Conservation (phyloP, 2,797 vertebrate species). For the Amazonetta brasiliensis region DNA sequence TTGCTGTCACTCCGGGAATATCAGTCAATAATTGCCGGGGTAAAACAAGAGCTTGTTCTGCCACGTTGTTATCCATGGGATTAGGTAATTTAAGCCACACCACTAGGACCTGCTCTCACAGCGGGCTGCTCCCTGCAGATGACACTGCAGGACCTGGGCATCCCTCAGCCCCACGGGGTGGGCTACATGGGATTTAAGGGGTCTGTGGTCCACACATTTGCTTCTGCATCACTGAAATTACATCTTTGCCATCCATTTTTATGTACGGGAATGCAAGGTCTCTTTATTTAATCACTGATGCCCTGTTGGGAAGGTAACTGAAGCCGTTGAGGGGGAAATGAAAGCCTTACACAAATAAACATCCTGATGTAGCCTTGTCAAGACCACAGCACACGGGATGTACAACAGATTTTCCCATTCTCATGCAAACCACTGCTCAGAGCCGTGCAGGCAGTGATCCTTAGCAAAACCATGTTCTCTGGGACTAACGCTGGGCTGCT, state of each 20-base stretch:
- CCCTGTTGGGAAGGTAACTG: not conserved
- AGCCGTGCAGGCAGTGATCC: rapidly evolving
- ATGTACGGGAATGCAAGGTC: not conserved
- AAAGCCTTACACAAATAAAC: not conserved
- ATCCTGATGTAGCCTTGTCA: not conserved
- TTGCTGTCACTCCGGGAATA: conserved; percentile 67
- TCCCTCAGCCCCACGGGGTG: not conserved
- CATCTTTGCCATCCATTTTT: rapidly evolving
- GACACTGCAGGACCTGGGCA: rapidly evolving
- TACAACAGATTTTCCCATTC: not conserved
- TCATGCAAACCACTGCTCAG: not conserved
- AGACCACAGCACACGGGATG: not conserved
- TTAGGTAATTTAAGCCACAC: not conserved
- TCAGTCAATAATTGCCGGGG: conserved; percentile 60
- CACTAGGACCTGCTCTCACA: not conserved
- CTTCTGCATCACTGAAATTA: not conserved
- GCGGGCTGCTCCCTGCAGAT: rapidly evolving
- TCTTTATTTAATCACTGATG: not conserved
- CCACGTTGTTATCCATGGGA: rapidly evolving
- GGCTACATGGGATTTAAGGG: not conserved
- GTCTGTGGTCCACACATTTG: rapidly evolving
- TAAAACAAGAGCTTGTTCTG: conserved; percentile 6
- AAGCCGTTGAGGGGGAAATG: not conserved
- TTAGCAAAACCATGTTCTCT: not conserved
- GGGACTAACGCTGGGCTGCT: not conserved